Evolutionary conservation across 2,113 vertebrate genomes (phyloP), one percentile per base, ranked within the genome.

Genomic region (Nerophis ophidion): DNA sequence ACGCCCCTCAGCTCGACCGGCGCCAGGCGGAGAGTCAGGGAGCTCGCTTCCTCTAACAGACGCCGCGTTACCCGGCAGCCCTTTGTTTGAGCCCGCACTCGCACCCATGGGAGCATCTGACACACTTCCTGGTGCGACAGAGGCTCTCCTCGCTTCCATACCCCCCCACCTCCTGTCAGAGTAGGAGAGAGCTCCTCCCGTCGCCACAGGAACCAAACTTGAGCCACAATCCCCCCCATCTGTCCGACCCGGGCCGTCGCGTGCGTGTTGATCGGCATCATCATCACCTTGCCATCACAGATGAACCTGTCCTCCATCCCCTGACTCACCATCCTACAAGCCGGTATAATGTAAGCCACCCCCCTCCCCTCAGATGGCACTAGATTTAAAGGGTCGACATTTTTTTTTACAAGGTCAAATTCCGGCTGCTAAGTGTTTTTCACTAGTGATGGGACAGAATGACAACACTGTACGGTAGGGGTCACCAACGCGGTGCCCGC

Each of bases 71-170:
- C 55, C 74, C 69, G 56, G 55, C 57, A 46, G 45, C 35, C 33
- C 63, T 54, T 61, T 50, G 51, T 74, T 63, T 66, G 68, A 76
- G 60, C 46, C 44, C 57, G 47, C 56, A 16, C 62, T 26, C 33
- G 62, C 8, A 71, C 64, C 65, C 66, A 47, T 10, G 64, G 70
- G 72, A 65, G 40, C 70, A 66, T 48, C 68, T 67, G 61, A 74
- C 60, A 74, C 81, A 65, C 63, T 79, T 75, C 67, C 61, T 50
- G 60, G 59, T 71, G 56, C 69, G 54, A 55, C 67, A 46, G 68
- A 77, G 68, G 42, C 61, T 61, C 70, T 54, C 56, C 64, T 66
- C 68, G 52, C 68, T 59, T 65, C 71, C 38, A 63, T 59, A 48
- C 61, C 65, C 60, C 38, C 57, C 68, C 26, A 3, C 26, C 26